phyloP scores from a whole-genome alignment of 2,888 invertebrate genomes.

The Rhopalosiphum nymphaeae region DNA sequence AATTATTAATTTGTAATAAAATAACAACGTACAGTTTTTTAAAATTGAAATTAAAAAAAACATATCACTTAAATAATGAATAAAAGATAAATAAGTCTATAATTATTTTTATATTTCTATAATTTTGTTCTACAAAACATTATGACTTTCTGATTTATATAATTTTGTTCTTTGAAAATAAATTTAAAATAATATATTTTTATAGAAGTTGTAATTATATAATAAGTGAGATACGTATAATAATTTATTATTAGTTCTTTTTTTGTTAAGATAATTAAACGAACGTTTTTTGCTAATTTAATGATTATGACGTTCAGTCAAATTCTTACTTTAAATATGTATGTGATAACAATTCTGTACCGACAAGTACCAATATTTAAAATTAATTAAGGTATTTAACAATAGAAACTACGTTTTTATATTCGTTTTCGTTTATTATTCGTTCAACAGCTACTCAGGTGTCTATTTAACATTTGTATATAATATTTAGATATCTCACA shows the following conservation, averaged over 20 bases:
- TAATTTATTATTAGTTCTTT: background rate
- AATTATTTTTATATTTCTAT: background rate
- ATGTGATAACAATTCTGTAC: too few relatives aligned
- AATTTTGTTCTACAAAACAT: background rate
- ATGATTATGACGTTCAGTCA: background rate
- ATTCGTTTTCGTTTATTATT: too few relatives aligned
- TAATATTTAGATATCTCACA: background rate
- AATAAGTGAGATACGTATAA: background rate
- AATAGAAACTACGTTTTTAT: too few relatives aligned
- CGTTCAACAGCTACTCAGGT: too few relatives aligned
- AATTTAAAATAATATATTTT: background rate
- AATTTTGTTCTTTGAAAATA: background rate
- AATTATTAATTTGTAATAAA: background rate
- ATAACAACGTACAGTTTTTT: background rate
- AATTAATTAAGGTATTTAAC: too few relatives aligned
- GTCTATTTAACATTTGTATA: background rate
- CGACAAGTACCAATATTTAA: too few relatives aligned
- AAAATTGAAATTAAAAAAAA: background rate
- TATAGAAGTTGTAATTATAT: background rate
- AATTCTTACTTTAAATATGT: background rate
- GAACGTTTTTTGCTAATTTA: too few relatives aligned
- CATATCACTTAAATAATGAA: background rate
- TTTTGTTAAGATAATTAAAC: too few relatives aligned
- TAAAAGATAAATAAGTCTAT: background rate
- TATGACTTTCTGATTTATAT: background rate